Base-by-base conservation (phyloP, 2,888 invertebrate species). In the Byasa hedistus region DNA sequence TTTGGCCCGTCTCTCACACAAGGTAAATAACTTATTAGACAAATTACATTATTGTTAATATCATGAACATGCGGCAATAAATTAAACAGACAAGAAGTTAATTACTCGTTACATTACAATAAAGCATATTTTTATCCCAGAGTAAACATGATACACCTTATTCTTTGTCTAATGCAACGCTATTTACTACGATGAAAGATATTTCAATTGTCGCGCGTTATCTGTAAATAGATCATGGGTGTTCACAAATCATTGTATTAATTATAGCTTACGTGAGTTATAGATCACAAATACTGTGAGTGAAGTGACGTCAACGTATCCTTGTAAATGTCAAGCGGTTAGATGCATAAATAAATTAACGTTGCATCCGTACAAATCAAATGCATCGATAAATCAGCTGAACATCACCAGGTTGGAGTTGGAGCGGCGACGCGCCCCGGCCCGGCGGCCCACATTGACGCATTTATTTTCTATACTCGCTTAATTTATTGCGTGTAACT, bases 401-500 rank as follows among this genome's bases (percentile, higher is more conserved):
- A 70, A 83, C 87, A 84, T 85, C 85, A 82, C 86, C 75, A 64
- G 27, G 62, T 57, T n/a, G 70, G 27, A 27, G 27, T 27, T 27
- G 5, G 27, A 27, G 27, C 5, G 27, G 70, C 66, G 57, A 67
- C 76, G 75, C 75, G 77, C 74, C 71, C 75, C 75, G 76, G 76
- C 71, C 77, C 74, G 75, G 72, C 79, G 81, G 79, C 78, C 77
- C 80, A 79, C 81, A 85, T 85, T 80, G 83, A 81, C 80, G 83
- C 81, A 82, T 85, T 84, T 83, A 85, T 86, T 87, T 85, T 84
- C 81, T 83, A 85, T 83, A 81, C 80, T 77, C 77, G 79, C 82
- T 84, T 85, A 87, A 89, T 87, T 87, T 86, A 88, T 86, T 81
- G 78, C 75, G 73, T 79, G 86, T 83, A 85, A 85, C 84, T 80